Evolutionary conservation across 2,888 invertebrate genomes (phyloP).

Genomic region (Cecidostiba fungosa): DNA sequence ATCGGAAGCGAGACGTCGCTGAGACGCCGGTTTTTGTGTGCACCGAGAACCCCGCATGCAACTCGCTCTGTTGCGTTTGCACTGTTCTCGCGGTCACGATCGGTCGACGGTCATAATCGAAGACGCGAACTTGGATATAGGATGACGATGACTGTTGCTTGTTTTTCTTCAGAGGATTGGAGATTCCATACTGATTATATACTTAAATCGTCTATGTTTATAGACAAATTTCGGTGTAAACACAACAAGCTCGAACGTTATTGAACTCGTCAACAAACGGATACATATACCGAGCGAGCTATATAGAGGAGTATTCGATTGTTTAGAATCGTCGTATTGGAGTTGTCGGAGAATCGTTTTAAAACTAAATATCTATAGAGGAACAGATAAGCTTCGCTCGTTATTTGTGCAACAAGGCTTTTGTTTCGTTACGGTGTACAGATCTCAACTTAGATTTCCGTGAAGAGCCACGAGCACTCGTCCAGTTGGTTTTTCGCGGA

Average conservation of each 20-base stretch:
- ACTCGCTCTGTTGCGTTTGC: background rate
- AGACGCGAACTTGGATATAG: background rate
- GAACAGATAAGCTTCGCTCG: background rate
- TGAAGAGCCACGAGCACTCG: background rate
- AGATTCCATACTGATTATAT: background rate
- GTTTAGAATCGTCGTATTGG: too few species aligned
- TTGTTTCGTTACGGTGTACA: background rate
- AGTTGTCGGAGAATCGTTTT: too few species aligned
- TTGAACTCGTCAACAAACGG: background rate
- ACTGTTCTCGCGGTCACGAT: background rate
- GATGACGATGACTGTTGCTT: background rate
- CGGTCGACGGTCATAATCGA: background rate
- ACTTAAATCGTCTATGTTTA: background rate
- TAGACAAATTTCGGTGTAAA: background rate
- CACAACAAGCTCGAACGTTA: background rate
- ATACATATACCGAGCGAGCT: background rate
- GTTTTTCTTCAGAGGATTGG: background rate
- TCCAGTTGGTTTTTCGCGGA: background rate
- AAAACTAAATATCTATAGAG: background rate
- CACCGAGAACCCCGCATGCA: too few species aligned
- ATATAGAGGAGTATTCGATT: too few species aligned
- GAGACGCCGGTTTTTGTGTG: constrained; percentile 60
- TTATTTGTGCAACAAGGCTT: background rate
- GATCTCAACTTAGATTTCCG: background rate
- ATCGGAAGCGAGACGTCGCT: constrained; percentile 45